Percentiles rank a stretch among this genome's conserved stretches.
These are phyloP conservation scores for Alouatta palliata DNA, from an alignment of 2,113 vertebrate species.

Conservation along the genomic window DNA sequence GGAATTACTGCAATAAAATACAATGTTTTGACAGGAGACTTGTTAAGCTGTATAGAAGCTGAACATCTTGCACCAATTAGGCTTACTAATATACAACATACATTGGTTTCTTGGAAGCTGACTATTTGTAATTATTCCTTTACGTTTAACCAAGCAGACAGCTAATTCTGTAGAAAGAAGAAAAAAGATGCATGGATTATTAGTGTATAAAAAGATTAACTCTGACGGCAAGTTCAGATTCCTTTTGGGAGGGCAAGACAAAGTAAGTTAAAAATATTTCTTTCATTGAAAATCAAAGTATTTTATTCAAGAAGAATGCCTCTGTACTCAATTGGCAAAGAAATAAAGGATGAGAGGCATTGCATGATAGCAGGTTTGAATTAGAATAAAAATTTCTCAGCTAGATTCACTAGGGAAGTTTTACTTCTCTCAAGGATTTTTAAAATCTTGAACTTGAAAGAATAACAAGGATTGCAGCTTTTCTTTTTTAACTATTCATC, in stretches of 20 bases:
- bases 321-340: slow-evolving; percentile 15
- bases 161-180: slow-evolving; percentile 20
- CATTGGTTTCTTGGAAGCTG: neutral
- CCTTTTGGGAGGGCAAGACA: slow-evolving; percentile 5
- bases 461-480: neutral
- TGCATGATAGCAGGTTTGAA: neutral
- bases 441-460: slow-evolving; percentile 64
- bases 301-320: slow-evolving; percentile 25
- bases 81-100: slow-evolving; percentile 41
- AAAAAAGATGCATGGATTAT: slow-evolving; percentile 33
- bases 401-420: slow-evolving; percentile 32
- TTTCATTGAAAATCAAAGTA: slow-evolving; percentile 56
- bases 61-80: neutral
- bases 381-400: slow-evolving; percentile 49
- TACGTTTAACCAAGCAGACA: neutral
- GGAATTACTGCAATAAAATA: neutral
- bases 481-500: slow-evolving; percentile 38
- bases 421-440: slow-evolving; percentile 54
- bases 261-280: slow-evolving; percentile 33
- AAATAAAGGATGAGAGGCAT: slow-evolving; percentile 24
- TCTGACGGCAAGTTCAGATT: neutral
- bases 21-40: neutral
- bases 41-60: neutral
- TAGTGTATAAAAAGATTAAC: slow-evolving; percentile 31
- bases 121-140: slow-evolving; percentile 45